Conservation (phyloP, 2,888 invertebrate genomes). For the Pilophorus perplexus region DNA sequence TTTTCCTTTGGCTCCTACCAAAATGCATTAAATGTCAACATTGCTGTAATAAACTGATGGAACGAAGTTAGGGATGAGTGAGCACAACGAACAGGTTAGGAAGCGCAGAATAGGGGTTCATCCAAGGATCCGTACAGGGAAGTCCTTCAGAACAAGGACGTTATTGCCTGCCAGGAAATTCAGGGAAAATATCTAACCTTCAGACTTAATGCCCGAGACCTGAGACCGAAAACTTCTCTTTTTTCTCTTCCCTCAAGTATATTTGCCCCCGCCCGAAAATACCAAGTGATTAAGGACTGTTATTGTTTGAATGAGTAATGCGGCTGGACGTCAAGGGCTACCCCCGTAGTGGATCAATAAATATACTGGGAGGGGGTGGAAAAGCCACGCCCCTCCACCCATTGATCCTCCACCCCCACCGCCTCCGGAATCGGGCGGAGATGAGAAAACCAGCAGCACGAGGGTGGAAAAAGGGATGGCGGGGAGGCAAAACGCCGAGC, state of each 20-base stretch:
- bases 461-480: not conserved
- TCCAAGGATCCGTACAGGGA: too few relatives aligned
- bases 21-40: too few relatives aligned
- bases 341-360: conserved; percentile 34
- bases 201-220: too few relatives aligned
- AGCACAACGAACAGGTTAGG: too few relatives aligned
- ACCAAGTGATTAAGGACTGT: conserved; percentile 33
- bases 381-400: conserved; percentile 29
- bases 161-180: too few relatives aligned
- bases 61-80: too few relatives aligned
- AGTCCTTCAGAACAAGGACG: too few relatives aligned
- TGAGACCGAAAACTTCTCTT: conserved; percentile 5
- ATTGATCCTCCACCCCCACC: conserved; percentile 25
- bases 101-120: too few relatives aligned
- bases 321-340: conserved; percentile 30
- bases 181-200: too few relatives aligned
- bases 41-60: too few relatives aligned
- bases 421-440: not conserved
- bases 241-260: conserved; percentile 3
- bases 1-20: too few relatives aligned
- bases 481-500: not conserved
- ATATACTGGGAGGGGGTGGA: conserved; percentile 16
- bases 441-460: not conserved
- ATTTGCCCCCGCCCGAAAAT: conserved; percentile 11
- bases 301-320: conserved; percentile 39